Percentiles rank a stretch among this genome's conserved stretches.
phyloP scores from a whole-genome alignment of 2,113 vertebrate genomes.

The Hiodon alosoides region DNA sequence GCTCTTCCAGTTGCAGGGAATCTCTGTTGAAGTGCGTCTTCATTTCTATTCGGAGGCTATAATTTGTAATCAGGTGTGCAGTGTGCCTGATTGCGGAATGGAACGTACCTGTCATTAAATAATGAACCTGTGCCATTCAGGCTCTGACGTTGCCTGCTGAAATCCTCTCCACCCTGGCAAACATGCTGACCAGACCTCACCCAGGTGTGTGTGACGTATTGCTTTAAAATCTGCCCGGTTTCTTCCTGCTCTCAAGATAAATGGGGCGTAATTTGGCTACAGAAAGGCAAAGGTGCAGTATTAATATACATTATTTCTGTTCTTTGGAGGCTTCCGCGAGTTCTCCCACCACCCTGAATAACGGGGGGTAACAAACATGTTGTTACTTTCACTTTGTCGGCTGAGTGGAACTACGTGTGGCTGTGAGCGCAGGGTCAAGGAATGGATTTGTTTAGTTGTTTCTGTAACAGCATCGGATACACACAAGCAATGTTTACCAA shows the following conservation, averaged over 20 bases:
- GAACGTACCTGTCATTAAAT: neutral
- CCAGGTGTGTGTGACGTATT: neutral
- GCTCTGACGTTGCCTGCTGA: neutral
- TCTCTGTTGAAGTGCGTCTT: neutral
- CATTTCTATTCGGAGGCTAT: slow-evolving; percentile 18
- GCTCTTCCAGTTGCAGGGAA: too few relatives aligned
- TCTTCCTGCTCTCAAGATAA: neutral
- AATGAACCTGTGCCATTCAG: neutral
- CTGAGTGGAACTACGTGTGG: too few relatives aligned
- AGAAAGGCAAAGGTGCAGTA: neutral
- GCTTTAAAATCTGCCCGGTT: neutral
- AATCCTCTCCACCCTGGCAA: neutral
- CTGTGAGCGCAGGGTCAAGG: too few relatives aligned
- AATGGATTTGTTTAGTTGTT: too few relatives aligned
- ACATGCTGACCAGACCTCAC: neutral
- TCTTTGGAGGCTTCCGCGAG: neutral
- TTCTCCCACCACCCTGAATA: neutral
- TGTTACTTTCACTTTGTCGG: neutral
- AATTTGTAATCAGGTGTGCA: slow-evolving; percentile 34
- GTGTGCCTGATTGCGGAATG: slow-evolving; percentile 19
- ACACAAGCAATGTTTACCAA: too few relatives aligned
- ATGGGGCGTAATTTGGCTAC: neutral
- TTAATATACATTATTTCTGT: neutral
- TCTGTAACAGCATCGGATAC: too few relatives aligned
- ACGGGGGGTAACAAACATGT: neutral